Conservation (phyloP, 2,113 vertebrate species). For the Chaetodon auriga region DNA sequence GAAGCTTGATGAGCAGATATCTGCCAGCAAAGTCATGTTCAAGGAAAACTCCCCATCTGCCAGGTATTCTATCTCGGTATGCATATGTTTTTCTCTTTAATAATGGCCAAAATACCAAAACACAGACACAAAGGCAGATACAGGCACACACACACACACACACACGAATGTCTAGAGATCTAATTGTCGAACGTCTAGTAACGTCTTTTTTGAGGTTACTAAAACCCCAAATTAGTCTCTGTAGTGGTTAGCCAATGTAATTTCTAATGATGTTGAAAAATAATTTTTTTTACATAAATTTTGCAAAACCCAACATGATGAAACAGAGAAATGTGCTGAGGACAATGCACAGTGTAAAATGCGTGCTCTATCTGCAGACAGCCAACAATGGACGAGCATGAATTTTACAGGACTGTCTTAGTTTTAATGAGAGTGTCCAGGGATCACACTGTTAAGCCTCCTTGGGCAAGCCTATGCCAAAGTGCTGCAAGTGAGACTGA, state of each 20-base stretch:
- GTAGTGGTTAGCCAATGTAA: background rate
- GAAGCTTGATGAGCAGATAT: conserved; percentile 33
- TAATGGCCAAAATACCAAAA: conserved; percentile 20
- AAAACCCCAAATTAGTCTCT: background rate
- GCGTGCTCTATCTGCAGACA: background rate
- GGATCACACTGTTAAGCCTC: background rate
- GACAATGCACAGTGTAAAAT: background rate
- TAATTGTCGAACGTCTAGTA: background rate
- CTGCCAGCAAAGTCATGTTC: conserved; percentile 47
- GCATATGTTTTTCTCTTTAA: conserved; percentile 27
- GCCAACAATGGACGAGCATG: background rate
- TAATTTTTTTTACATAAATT: background rate
- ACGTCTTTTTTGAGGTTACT: background rate
- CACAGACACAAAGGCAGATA: conserved; percentile 28
- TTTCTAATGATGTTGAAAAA: background rate
- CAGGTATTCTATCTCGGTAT: conserved; percentile 26
- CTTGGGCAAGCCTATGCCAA: too few species aligned
- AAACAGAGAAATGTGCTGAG: background rate
- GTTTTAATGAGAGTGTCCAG: conserved; percentile 2
- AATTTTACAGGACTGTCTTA: background rate
- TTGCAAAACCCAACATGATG: background rate
- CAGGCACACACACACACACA: background rate
- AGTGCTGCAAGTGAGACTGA: background rate
- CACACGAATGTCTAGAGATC: background rate
- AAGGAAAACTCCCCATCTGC: conserved; percentile 54